These are phyloP conservation scores for Machimus rusticus DNA, from an alignment of 2,888 invertebrate genomes.

Conservation along the genomic window DNA sequence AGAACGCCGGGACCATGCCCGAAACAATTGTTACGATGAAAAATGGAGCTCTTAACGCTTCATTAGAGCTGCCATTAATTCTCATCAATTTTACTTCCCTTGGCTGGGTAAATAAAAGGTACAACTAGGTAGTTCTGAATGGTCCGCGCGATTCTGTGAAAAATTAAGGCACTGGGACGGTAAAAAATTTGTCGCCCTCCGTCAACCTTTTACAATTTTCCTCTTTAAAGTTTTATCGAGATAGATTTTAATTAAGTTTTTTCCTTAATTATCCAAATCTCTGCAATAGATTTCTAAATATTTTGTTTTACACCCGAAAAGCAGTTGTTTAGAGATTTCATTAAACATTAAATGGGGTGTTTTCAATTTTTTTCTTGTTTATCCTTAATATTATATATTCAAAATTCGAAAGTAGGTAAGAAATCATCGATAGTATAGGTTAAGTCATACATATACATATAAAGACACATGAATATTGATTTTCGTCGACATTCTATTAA, in stretches of 20 bases:
- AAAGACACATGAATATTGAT: too few relatives aligned
- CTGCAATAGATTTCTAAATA: neutral
- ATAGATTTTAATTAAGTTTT: neutral
- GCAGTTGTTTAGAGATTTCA: too few relatives aligned
- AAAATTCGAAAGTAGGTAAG: too few relatives aligned
- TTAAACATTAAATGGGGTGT: too few relatives aligned
- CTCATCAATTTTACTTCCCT: slow-evolving; percentile 35
- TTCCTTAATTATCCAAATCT: neutral
- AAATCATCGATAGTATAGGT: too few relatives aligned
- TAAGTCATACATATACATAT: too few relatives aligned
- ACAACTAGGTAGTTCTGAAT: slow-evolving; percentile 17
- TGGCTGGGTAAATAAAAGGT: neutral
- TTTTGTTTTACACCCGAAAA: neutral
- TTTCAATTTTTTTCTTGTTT: too few relatives aligned
- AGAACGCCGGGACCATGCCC: neutral
- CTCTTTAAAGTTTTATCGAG: neutral
- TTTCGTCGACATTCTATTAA: too few relatives aligned
- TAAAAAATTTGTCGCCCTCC: slow-evolving; percentile 8
- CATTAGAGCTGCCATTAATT: slow-evolving; percentile 46
- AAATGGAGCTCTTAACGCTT: slow-evolving; percentile 45
- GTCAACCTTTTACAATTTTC: neutral
- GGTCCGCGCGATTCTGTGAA: neutral
- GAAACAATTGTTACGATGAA: slow-evolving; percentile 39
- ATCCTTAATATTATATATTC: too few relatives aligned
- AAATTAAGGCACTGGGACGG: neutral